Evolutionary conservation across 2,797 vertebrate genomes (phyloP), one percentile per base, ranked within the genome.

Genomic region (Pangasius macronema): DNA sequence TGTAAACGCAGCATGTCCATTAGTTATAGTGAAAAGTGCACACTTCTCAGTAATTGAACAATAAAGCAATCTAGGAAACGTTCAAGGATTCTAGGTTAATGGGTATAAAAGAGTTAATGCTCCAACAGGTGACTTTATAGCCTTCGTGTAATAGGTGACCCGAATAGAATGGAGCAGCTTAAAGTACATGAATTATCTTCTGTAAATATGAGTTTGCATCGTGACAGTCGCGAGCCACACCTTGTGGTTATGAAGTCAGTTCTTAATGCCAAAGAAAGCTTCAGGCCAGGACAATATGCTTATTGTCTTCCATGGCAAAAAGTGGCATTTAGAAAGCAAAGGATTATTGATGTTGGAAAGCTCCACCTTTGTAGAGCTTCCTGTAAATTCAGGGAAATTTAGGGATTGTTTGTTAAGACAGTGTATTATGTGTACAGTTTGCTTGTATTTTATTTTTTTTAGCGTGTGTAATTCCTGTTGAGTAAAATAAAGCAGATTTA

Each of bases 221-320:
- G 57, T 87, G 87, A 82, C 86, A 82, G 77, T 76, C 81, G 22
- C 33, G 30, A 80, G 73, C 84, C 57, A 27, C 83, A 20, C 79
- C 82, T 46, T 73, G 73, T 82, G 87, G 83, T 82, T 83, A 65
- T 61, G 73, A 83, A 39, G 85, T 65, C 55, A 86, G 72, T 30
- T 20, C 85, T 79, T 55, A 87, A 72, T 80, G 73, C 86, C 51
- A 59, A 80, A 59, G 84, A 13, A 70, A 89, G 83, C 81, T 87
- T 87, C 46, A 87, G 33, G 61, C 81, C 42, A 9, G 88, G 79
- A 87, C 84, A 88, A 84, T 81, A 75, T 24, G 55, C 27, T 72
- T 76, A 90, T 91, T 90, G 86, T 89, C 73, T 89, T 87, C 79
- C 39, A 27, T 59, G 72, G 73, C 42, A 30, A 33, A 63, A 61